Evolutionary conservation across 64 coral and sea anemone genomes (phyloP).

Genomic region (Hydrozoanthus tunicans): DNA sequence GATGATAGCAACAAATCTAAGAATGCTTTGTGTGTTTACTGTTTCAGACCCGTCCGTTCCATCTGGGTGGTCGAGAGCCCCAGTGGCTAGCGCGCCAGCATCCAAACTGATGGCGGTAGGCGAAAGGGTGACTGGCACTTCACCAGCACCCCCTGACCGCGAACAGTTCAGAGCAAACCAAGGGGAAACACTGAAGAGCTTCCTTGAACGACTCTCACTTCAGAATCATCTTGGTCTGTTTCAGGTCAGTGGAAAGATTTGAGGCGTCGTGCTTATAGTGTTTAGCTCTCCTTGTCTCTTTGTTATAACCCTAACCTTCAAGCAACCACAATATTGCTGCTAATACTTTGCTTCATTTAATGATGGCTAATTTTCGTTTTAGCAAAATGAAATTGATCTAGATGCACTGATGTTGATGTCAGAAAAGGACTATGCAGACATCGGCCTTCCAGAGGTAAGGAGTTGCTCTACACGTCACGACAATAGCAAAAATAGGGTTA

Average conservation of each 20-base stretch:
- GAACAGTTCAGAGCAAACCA: constrained; percentile 67
- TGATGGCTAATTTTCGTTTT: background rate
- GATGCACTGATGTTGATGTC: constrained; percentile 98
- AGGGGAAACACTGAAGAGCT: constrained; percentile 87
- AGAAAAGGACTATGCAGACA: constrained; percentile 98
- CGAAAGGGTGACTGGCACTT: constrained; percentile 36
- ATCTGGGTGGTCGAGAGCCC: constrained; percentile 83
- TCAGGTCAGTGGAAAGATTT: constrained; percentile 61
- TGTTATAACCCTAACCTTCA: no score
- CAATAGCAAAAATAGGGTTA: background rate
- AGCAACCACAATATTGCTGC: background rate
- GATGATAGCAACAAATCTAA: background rate
- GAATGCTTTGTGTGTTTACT: background rate
- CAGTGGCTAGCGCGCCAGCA: constrained; percentile 56
- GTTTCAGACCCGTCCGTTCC: constrained; percentile 74
- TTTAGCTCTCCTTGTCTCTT: no score
- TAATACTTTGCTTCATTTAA: background rate
- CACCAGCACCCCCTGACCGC: constrained; percentile 45
- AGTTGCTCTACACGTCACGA: background rate
- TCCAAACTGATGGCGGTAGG: constrained; percentile 70
- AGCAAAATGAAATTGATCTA: constrained; percentile 99
- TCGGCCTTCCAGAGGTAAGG: constrained; percentile 92
- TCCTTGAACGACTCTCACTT: constrained; percentile 92
- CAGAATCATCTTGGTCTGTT: constrained; percentile 95
- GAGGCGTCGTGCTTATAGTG: no score